These are phyloP conservation scores for Thereuonema tuberculata DNA, from an alignment of 1,140 invertebrate species.

Conservation along the genomic window DNA sequence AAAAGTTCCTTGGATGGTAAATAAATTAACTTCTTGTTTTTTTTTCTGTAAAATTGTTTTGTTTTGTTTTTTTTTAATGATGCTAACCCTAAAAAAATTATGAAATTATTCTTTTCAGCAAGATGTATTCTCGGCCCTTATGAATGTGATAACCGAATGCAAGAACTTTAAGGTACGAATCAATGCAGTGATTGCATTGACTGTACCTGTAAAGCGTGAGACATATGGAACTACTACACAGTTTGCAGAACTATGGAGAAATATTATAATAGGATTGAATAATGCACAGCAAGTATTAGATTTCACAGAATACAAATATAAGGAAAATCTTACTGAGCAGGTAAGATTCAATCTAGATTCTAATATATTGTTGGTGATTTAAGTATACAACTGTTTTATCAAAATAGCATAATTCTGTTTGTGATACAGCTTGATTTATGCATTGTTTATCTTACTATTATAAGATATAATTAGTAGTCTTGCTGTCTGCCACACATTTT, in stretches of 20 bases:
- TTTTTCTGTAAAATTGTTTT: not conserved
- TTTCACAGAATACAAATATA: conserved; percentile 63
- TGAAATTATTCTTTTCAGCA: conserved; percentile 28
- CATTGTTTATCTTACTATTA: too few species aligned
- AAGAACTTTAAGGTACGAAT: conserved; percentile 59
- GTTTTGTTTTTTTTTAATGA: not conserved
- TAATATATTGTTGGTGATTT: too few species aligned
- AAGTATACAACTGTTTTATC: too few species aligned
- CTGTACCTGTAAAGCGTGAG: conserved; percentile 39
- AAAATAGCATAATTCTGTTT: too few species aligned
- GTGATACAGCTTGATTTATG: too few species aligned
- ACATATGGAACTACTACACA: conserved; percentile 41
- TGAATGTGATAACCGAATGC: conserved; percentile 38
- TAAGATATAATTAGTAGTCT: too few species aligned
- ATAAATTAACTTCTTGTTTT: conserved; percentile 8
- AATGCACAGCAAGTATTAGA: conserved; percentile 49
- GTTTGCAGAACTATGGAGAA: conserved; percentile 48
- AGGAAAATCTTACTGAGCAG: conserved; percentile 55
- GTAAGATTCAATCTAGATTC: conserved; percentile 21
- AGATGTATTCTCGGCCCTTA: conserved; percentile 37
- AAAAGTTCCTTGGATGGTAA: conserved; percentile 39
- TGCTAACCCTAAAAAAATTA: not conserved
- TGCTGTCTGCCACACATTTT: too few species aligned
- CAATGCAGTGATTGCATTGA: conserved; percentile 60
- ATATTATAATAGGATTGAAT: conserved; percentile 50